phyloP scores from a whole-genome alignment of 2,888 invertebrate species.

The Achlya flavicornis region DNA sequence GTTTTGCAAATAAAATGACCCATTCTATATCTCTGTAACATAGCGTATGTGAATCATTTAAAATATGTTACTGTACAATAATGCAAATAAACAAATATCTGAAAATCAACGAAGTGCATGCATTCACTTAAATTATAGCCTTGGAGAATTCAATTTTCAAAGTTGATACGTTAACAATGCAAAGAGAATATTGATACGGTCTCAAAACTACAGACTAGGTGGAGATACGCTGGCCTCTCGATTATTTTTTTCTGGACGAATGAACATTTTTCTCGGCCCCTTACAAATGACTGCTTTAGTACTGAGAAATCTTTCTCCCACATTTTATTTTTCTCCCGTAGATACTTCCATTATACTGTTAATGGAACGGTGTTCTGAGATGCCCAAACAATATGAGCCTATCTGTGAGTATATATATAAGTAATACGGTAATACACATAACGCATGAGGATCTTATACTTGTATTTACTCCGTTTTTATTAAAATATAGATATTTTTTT shows the following conservation, averaged over 20 bases:
- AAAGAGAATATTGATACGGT: neutral
- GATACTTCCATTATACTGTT: conserved; percentile 75
- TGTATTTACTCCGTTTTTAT: conserved; percentile 14
- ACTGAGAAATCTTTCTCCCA: conserved; percentile 69
- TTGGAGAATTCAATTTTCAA: no score
- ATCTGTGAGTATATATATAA: no score
- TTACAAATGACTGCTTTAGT: conserved; percentile 79
- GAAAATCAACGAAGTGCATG: no score
- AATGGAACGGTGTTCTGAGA: conserved; percentile 71
- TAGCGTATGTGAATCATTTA: no score
- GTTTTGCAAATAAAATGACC: no score
- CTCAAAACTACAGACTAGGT: neutral
- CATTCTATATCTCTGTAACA: no score
- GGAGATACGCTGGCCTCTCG: conserved; percentile 47
- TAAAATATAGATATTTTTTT: no score
- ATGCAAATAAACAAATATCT: no score
- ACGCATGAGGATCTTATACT: conserved; percentile 31
- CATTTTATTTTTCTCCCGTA: conserved; percentile 72
- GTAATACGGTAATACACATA: conserved; percentile 42
- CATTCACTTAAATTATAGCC: no score
- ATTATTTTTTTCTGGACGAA: conserved; percentile 76
- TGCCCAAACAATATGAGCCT: conserved; percentile 67
- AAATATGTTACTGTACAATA: no score
- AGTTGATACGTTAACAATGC: neutral
- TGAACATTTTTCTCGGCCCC: conserved; percentile 75